These are phyloP conservation scores for Amphipoea oculea DNA, from an alignment of 2,888 invertebrate species.

Conservation along the genomic window DNA sequence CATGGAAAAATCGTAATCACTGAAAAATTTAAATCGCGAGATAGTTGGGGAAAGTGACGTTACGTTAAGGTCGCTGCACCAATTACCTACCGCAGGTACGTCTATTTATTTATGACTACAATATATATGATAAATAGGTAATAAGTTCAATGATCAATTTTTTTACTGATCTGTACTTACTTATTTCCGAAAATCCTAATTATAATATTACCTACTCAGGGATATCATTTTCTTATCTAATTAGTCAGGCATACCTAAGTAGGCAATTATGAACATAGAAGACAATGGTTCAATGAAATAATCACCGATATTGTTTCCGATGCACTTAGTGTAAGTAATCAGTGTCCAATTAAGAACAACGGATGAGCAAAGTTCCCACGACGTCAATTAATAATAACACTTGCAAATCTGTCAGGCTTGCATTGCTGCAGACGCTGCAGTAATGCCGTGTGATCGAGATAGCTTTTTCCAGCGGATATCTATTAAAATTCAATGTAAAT, in stretches of 20 bases:
- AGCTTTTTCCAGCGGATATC: not conserved
- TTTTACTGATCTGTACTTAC: not conserved
- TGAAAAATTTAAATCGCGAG: not conserved
- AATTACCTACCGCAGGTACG: not conserved
- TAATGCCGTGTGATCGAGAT: not conserved
- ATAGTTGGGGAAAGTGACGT: not conserved
- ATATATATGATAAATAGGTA: too few species aligned
- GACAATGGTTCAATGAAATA: not conserved
- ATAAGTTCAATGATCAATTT: not conserved
- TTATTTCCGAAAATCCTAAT: not conserved
- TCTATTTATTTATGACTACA: not conserved
- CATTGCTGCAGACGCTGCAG: slow-evolving; percentile 4
- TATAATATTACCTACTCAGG: not conserved
- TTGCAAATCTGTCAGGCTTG: slow-evolving; percentile 6
- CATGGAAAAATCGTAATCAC: not conserved
- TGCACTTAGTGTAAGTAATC: slow-evolving; percentile 23
- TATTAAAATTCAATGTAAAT: not conserved
- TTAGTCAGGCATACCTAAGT: not conserved
- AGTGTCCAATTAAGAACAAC: slow-evolving; percentile 22
- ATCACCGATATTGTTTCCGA: slow-evolving; percentile 14
- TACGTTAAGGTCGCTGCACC: slow-evolving; percentile 1
- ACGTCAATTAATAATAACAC: slow-evolving; percentile 14
- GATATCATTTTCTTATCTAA: not conserved
- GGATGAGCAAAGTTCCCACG: slow-evolving; percentile 34
- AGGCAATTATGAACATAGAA: slow-evolving; percentile 1